Evolutionary conservation across 2,888 invertebrate species (phyloP).

Genomic region (Phragmatobia fuliginosa): DNA sequence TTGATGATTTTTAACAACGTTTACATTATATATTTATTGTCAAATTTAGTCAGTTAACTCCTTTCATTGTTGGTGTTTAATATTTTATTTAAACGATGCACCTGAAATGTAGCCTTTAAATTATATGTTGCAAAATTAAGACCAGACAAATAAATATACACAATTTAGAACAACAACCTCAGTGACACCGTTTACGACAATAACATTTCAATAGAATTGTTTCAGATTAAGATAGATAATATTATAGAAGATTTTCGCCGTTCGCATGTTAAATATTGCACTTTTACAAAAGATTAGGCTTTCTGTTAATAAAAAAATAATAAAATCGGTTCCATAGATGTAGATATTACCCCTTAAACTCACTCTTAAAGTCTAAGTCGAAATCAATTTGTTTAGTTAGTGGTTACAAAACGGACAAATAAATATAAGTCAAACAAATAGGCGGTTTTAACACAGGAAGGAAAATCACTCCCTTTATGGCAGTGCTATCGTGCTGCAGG

Average conservation of each 20-base stretch:
- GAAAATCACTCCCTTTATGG: background rate
- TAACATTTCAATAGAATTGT: too few species aligned
- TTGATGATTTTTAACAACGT: background rate
- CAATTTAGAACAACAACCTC: background rate
- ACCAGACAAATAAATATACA: background rate
- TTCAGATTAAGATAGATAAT: too few species aligned
- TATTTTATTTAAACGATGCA: background rate
- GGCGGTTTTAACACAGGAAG: too few species aligned
- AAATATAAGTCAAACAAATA: background rate
- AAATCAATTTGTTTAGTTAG: background rate
- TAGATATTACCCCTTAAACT: too few species aligned
- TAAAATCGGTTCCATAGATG: too few species aligned
- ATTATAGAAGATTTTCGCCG: too few species aligned
- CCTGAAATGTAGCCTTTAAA: background rate
- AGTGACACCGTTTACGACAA: too few species aligned
- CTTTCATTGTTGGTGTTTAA: background rate
- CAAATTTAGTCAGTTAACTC: background rate
- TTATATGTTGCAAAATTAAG: background rate
- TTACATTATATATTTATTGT: background rate
- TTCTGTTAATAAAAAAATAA: too few species aligned
- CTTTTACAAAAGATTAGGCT: too few species aligned
- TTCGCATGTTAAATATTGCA: too few species aligned
- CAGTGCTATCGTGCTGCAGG: background rate
- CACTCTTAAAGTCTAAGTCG: too few species aligned
- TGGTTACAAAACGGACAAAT: background rate